These are phyloP conservation scores for Amniataba percoides DNA, from an alignment of 2,797 vertebrate genomes.

Conservation along the genomic window DNA sequence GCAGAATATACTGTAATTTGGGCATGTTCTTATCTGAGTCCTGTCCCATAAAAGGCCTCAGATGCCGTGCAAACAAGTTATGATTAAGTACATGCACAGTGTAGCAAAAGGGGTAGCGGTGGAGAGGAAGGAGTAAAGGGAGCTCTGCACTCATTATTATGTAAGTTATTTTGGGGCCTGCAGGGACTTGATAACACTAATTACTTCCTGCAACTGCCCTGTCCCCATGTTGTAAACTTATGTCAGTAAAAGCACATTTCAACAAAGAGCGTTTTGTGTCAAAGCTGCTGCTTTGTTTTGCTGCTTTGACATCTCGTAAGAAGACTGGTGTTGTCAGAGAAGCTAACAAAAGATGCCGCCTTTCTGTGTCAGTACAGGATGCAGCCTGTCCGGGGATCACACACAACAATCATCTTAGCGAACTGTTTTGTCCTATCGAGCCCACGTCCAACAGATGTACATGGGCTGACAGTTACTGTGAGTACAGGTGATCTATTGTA, in stretches of 20 bases:
- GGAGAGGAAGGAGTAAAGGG: constrained; percentile 27
- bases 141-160: constrained; percentile 10
- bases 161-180: constrained; percentile 22
- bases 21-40: constrained; percentile 44
- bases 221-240: neutral
- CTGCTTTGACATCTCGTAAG: neutral
- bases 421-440: neutral
- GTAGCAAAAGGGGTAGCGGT: constrained; percentile 2
- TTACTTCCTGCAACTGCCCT: constrained; percentile 18
- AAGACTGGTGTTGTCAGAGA: neutral
- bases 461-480: neutral
- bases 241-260: constrained; percentile 10
- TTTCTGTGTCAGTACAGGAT: constrained; percentile 17
- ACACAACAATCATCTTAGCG: constrained; percentile 4
- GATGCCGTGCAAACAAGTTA: constrained; percentile 46
- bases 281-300: constrained; percentile 26
- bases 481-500: neutral
- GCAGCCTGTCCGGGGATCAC: constrained; percentile 35
- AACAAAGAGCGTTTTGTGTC: neutral
- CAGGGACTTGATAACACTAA: constrained; percentile 33
- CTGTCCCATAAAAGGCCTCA: constrained; percentile 37
- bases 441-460: neutral
- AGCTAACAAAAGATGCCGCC: constrained; percentile 4
- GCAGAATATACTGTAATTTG: constrained; percentile 32
- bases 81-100: constrained; percentile 37